Evolutionary conservation across 2,797 vertebrate species (phyloP).

Genomic region (Oreortyx pictus): DNA sequence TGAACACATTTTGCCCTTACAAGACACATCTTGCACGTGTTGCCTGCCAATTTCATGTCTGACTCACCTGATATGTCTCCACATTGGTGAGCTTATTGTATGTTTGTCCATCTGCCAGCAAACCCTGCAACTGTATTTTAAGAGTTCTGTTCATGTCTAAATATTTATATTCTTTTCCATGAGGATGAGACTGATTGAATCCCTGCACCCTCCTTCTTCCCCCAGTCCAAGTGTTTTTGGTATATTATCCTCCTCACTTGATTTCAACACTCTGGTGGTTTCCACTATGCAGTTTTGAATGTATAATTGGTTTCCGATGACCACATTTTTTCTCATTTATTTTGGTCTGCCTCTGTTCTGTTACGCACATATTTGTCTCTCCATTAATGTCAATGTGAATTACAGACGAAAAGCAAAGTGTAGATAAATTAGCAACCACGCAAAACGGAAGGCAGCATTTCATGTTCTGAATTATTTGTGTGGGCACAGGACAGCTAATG

Average conservation of each 20-base stretch:
- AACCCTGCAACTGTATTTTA: constrained; percentile 71
- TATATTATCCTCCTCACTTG: constrained; percentile 26
- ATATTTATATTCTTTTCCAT: constrained; percentile 64
- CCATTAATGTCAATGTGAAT: constrained; percentile 62
- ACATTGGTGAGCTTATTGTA: constrained; percentile 67
- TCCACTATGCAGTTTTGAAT: constrained; percentile 20
- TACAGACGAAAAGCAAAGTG: constrained; percentile 55
- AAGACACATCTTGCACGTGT: constrained; percentile 3
- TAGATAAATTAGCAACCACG: constrained; percentile 50
- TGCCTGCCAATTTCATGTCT: constrained; percentile 66
- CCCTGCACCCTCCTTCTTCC: not conserved
- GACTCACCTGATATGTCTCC: constrained; percentile 72
- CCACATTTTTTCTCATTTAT: constrained; percentile 59
- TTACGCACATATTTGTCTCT: constrained; percentile 55
- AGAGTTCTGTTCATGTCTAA: constrained; percentile 68
- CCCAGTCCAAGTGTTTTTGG: constrained; percentile 28
- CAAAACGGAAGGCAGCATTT: constrained; percentile 22
- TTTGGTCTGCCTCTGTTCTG: constrained; percentile 48
- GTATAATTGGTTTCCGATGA: constrained; percentile 58
- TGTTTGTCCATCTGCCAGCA: constrained; percentile 64
- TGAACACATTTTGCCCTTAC: constrained; percentile 57
- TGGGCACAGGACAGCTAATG: constrained; percentile 40
- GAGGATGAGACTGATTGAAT: constrained; percentile 51
- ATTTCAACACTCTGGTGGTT: constrained; percentile 13
- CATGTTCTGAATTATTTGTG: constrained; percentile 54